Evolutionary conservation across 2,113 vertebrate species (phyloP).

Genomic region (Trogon surrucura): DNA sequence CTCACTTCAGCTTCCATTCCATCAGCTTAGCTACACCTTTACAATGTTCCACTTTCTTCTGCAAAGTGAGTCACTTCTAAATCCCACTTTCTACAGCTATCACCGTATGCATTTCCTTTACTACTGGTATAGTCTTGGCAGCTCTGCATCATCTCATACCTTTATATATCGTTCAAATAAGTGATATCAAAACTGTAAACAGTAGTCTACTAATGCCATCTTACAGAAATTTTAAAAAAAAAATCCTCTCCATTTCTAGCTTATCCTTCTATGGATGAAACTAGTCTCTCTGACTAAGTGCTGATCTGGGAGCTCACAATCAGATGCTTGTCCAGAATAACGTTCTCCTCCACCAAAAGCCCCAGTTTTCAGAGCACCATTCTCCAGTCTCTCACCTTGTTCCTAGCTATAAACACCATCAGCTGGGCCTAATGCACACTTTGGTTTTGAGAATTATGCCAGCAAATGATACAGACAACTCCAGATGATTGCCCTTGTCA

Average conservation of each 20-base stretch:
- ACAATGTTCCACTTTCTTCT: neutral
- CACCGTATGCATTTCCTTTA: neutral
- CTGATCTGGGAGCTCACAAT: neutral
- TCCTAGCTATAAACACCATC: neutral
- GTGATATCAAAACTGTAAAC: neutral
- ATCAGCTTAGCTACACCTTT: neutral
- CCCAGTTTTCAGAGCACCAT: neutral
- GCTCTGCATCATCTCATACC: neutral
- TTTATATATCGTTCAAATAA: neutral
- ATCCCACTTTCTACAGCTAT: neutral
- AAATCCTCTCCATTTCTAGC: neutral
- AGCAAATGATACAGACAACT: neutral
- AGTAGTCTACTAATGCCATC: neutral
- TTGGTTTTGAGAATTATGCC: neutral
- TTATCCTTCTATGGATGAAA: neutral
- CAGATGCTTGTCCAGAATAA: neutral
- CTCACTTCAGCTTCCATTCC: neutral
- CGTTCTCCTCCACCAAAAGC: neutral
- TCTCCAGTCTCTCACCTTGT: neutral
- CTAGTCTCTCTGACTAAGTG: rapidly evolving
- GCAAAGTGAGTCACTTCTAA: neutral
- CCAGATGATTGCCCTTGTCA: neutral
- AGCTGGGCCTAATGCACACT: neutral
- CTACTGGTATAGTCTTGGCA: neutral
- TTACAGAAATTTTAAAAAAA: neutral